Evolutionary conservation across 2,888 invertebrate genomes (phyloP).

Genomic region (Caenorhabditis drosophilae): DNA sequence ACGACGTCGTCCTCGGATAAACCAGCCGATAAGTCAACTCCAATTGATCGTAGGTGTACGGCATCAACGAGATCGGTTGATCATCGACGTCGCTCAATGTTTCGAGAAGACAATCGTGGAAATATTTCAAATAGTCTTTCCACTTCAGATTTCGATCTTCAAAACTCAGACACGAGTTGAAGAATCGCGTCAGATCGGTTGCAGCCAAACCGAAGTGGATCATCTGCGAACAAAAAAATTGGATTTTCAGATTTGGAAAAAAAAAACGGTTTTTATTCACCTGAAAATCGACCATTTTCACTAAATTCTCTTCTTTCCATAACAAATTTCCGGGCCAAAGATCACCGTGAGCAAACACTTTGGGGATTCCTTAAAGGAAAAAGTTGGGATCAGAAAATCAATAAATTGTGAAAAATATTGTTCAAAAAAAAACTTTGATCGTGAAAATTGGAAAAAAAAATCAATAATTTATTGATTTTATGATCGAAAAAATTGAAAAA

Average conservation of each 20-base stretch:
- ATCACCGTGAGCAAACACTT: conserved; percentile 39
- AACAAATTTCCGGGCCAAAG: conserved; percentile 44
- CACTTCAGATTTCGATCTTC: conserved; percentile 19
- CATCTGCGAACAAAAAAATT: too few relatives aligned
- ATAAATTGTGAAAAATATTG: too few relatives aligned
- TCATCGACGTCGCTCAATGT: neutral
- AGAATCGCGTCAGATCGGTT: conserved; percentile 28
- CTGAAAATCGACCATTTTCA: conserved; percentile 38
- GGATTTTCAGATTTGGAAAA: neutral
- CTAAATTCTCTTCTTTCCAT: conserved; percentile 23
- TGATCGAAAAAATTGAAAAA: too few relatives aligned
- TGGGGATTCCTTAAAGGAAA: conserved; percentile 24
- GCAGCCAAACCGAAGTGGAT: conserved; percentile 34
- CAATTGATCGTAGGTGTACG: conserved; percentile 29
- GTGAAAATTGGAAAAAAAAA: too few relatives aligned
- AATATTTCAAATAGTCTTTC: conserved; percentile 19
- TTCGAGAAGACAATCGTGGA: conserved; percentile 10
- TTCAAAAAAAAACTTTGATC: too few relatives aligned
- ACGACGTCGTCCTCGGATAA: conserved; percentile 33
- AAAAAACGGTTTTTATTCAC: conserved; percentile 1
- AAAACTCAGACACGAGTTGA: conserved; percentile 25
- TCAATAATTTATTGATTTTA: too few relatives aligned
- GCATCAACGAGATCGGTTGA: too few relatives aligned
- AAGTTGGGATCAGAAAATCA: too few relatives aligned
- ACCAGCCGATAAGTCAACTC: conserved; percentile 14